phyloP scores from a whole-genome alignment of 2,797 vertebrate genomes.

The Manis javanica region DNA sequence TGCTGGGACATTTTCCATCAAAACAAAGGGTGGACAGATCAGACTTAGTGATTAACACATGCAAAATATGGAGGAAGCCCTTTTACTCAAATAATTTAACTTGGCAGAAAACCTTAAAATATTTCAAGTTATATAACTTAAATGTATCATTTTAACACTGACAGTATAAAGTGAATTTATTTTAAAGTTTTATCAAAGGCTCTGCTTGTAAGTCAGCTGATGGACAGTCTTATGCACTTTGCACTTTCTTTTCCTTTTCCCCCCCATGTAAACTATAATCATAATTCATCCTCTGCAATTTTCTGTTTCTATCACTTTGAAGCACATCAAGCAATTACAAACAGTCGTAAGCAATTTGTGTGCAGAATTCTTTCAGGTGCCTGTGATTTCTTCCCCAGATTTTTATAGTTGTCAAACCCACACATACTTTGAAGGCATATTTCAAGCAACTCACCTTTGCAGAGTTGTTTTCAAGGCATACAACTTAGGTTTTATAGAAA shows the following conservation, averaged over 20 bases:
- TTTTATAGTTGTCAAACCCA: not conserved
- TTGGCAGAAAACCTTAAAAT: not conserved
- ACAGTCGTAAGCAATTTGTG: conserved; percentile 52
- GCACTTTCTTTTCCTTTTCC: not conserved
- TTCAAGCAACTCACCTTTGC: conserved; percentile 54
- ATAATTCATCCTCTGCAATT: not conserved
- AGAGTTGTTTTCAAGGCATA: conserved; percentile 48
- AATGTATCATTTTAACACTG: not conserved
- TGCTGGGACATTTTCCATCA: not conserved
- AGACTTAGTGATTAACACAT: not conserved
- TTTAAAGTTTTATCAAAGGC: not conserved
- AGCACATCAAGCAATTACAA: conserved; percentile 43
- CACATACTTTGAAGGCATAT: conserved; percentile 51
- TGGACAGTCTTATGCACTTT: not conserved
- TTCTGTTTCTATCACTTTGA: conserved; percentile 54
- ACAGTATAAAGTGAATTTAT: not conserved
- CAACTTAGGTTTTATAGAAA: conserved; percentile 61
- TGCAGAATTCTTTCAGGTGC: conserved; percentile 29
- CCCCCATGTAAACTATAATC: not conserved
- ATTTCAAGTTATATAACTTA: not conserved
- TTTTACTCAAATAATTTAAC: not conserved
- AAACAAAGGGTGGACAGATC: not conserved
- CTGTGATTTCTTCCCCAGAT: not conserved
- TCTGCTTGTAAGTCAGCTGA: not conserved
- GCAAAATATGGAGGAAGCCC: not conserved